Evolutionary conservation across 2,113 vertebrate genomes (phyloP).

Genomic region (Pelecanoides urinatrix): DNA sequence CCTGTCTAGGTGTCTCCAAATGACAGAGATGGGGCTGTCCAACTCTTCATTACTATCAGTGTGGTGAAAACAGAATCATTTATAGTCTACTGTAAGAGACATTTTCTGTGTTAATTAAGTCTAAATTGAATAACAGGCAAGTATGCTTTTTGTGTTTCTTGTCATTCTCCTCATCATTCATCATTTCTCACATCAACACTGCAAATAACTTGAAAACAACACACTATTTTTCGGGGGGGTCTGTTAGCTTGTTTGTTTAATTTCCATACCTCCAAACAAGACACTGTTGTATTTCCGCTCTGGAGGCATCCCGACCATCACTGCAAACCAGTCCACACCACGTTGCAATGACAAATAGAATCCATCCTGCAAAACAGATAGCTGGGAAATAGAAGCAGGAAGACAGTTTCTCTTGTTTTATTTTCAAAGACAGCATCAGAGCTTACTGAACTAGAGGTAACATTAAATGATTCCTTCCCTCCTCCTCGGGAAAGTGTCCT

Average conservation of each 20-base stretch:
- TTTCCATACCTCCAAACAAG: slow-evolving; percentile 89
- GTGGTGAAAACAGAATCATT: background rate
- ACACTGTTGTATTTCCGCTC: slow-evolving; percentile 91
- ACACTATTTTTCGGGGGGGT: background rate
- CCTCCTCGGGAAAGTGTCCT: background rate
- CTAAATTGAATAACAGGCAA: background rate
- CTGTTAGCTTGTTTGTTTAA: background rate
- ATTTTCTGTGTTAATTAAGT: background rate
- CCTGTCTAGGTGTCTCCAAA: background rate
- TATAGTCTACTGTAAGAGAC: background rate
- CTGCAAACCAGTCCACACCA: slow-evolving; percentile 88
- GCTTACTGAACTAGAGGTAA: background rate
- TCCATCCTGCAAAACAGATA: slow-evolving; percentile 74
- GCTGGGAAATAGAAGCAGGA: background rate
- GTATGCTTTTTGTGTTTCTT: background rate
- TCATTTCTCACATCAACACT: background rate
- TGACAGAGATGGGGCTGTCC: background rate
- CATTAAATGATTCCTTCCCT: background rate
- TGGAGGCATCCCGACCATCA: slow-evolving; percentile 82
- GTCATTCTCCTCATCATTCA: background rate
- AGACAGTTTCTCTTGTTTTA: background rate
- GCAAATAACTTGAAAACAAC: background rate
- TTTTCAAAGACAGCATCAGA: background rate
- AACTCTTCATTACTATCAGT: background rate
- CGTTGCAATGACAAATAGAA: slow-evolving; percentile 85